Percentiles rank a stretch among this genome's conserved stretches.
Conservation (phyloP, 2,888 invertebrate genomes). For the Xestia sexstrigata region DNA sequence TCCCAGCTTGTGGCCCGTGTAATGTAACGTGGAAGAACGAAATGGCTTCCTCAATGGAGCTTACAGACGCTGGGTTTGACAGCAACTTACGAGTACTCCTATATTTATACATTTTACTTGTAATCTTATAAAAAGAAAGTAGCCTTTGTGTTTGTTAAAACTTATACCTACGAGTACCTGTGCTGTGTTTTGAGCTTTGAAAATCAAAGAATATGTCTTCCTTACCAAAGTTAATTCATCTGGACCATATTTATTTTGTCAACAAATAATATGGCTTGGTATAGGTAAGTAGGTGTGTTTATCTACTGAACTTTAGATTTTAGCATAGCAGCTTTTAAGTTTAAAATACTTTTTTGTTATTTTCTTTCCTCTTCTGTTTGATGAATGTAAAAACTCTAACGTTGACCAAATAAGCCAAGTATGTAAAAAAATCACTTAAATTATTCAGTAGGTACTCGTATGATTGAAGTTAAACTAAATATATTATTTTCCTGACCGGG, state of each 20-base stretch:
- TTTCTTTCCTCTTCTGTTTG: background rate
- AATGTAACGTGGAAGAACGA: conserved; percentile 51
- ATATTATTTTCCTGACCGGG: conserved; percentile 31
- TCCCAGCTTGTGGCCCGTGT: conserved; percentile 44
- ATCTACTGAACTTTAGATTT: background rate
- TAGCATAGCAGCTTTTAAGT: background rate
- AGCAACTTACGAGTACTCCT: conserved; percentile 44
- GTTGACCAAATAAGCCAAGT: background rate
- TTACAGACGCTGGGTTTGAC: conserved; percentile 38
- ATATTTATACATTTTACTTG: conserved; percentile 48
- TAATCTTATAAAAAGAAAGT: conserved; percentile 15
- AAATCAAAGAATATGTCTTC: conserved; percentile 5
- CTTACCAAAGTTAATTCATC: background rate
- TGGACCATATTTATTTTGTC: background rate
- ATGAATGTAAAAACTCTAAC: background rate
- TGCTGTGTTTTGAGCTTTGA: conserved; percentile 5
- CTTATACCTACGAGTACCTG: too few relatives aligned
- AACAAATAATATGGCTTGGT: background rate
- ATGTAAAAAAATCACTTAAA: background rate
- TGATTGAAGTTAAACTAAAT: conserved; percentile 26
- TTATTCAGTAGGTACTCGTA: background rate
- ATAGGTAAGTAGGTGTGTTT: background rate
- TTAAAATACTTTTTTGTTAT: background rate
- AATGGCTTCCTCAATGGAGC: conserved; percentile 55
- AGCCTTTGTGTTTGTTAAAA: conserved; percentile 8